phyloP scores from a whole-genome alignment of 2,113 vertebrate genomes.

The Orthonyx spaldingii region DNA sequence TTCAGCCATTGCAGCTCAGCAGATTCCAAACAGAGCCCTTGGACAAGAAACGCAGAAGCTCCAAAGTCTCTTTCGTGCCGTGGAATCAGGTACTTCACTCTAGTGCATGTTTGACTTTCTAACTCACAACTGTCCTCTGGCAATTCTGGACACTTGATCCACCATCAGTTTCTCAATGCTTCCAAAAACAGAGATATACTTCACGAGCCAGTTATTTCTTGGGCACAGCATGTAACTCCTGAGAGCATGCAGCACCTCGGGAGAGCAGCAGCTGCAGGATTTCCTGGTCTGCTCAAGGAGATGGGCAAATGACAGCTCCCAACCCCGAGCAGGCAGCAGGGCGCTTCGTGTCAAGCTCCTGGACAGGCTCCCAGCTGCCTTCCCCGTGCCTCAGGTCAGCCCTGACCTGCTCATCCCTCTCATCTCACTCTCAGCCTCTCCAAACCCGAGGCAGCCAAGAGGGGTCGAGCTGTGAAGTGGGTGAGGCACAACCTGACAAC shows the following conservation, averaged over 20 bases:
- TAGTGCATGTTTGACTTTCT: neutral
- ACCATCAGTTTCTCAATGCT: neutral
- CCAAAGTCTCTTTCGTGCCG: neutral
- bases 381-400: accelerated
- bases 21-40: neutral
- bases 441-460: neutral
- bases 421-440: neutral
- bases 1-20: neutral
- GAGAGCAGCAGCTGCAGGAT: neutral
- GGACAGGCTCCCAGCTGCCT: neutral
- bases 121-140: neutral
- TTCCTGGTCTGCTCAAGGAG: neutral
- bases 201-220: neutral
- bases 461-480: neutral
- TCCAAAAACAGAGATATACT: neutral
- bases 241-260: neutral
- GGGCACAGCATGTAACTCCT: neutral
- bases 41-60: neutral
- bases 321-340: accelerated
- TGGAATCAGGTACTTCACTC: neutral
- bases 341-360: neutral
- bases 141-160: neutral
- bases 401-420: neutral
- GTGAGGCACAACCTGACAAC: neutral
- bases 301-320: neutral